Percentiles rank a stretch among this genome's conserved stretches.
Conservation (phyloP, 2,888 invertebrate genomes). For the Apodemia duryi region DNA sequence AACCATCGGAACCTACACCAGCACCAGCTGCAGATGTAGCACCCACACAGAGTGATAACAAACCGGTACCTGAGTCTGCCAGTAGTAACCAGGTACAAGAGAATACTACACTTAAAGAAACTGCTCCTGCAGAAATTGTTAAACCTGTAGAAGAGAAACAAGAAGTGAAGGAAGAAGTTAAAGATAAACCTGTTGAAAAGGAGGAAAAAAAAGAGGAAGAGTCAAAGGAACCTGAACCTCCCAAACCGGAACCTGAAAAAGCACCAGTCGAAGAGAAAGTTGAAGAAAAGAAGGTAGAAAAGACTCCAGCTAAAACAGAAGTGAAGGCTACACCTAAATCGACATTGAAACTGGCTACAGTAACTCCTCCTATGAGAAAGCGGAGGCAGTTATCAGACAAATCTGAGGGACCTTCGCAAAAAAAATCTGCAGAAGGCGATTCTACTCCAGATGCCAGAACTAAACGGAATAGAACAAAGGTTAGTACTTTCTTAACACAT, state of each 20-base stretch:
- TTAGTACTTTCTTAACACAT: constrained; percentile 32
- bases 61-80: constrained; percentile 62
- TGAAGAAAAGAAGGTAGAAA: constrained; percentile 44
- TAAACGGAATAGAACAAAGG: constrained; percentile 71
- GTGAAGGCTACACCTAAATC: constrained; percentile 64
- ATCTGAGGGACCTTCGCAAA: constrained; percentile 53
- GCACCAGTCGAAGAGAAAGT: constrained; percentile 38
- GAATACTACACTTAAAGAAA: constrained; percentile 42
- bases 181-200: constrained; percentile 12
- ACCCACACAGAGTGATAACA: constrained; percentile 61
- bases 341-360: constrained; percentile 76
- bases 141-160: constrained; percentile 39
- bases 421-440: constrained; percentile 57
- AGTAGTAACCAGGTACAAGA: constrained; percentile 57
- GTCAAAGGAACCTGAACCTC: constrained; percentile 37
- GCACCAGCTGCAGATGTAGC: constrained; percentile 62
- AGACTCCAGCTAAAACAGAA: constrained; percentile 46
- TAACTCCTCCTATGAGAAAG: constrained; percentile 76
- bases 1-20: constrained; percentile 60
- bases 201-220: constrained; percentile 40
- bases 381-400: constrained; percentile 73
- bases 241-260: constrained; percentile 50
- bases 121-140: constrained; percentile 46
- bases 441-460: constrained; percentile 60
- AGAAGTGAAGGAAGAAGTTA: constrained; percentile 9